A percentile compares a stretch with the other conserved stretches of the same genome.
Conservation (phyloP, 2,113 vertebrate species). For the Eurypyga helias region DNA sequence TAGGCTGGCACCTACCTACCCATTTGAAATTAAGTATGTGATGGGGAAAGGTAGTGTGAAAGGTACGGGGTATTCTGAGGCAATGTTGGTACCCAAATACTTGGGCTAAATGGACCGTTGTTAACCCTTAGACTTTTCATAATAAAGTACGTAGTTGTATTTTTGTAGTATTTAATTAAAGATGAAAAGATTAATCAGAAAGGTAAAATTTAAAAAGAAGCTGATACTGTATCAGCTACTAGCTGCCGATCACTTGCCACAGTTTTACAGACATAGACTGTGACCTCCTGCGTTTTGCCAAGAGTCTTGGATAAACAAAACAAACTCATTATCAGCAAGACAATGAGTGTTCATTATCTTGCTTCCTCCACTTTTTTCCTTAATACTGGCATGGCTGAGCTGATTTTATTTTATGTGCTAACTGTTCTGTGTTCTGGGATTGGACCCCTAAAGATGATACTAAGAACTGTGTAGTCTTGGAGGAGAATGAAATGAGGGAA, state of each 20-base stretch:
- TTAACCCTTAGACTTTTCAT: neutral
- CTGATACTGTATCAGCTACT: neutral
- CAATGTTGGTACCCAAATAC: neutral
- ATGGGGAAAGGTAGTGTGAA: neutral
- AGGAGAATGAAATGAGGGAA: neutral
- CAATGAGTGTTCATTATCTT: neutral
- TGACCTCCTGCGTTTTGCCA: neutral
- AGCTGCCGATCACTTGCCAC: neutral
- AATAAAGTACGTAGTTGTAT: neutral
- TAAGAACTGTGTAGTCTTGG: neutral
- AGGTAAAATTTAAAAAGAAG: neutral
- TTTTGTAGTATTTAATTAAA: neutral
- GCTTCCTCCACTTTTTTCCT: neutral
- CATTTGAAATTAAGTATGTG: neutral
- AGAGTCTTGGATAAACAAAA: neutral
- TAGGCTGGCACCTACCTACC: neutral
- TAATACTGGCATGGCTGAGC: neutral
- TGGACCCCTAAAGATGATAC: neutral
- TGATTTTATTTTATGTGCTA: neutral
- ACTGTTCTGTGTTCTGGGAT: neutral
- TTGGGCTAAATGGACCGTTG: neutral
- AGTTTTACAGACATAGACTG: neutral
- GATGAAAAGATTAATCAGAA: neutral
- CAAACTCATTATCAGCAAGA: neutral
- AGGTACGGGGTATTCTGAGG: neutral